These are phyloP conservation scores for Boulengeromyrus knoepffleri DNA, from an alignment of 2,113 vertebrate species.

Conservation along the genomic window DNA sequence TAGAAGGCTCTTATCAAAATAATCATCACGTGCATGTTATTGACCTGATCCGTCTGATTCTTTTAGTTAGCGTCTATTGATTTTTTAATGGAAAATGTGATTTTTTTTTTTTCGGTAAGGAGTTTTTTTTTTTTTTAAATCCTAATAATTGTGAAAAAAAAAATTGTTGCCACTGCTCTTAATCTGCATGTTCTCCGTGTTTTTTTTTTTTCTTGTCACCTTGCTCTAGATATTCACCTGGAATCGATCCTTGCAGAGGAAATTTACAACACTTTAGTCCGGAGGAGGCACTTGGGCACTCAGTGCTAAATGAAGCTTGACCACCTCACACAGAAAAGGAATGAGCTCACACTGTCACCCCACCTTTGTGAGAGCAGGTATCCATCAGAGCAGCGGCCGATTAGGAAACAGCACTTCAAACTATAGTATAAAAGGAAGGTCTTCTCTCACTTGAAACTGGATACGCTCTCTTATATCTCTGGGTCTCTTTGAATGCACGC, in stretches of 20 bases:
- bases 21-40: neutral
- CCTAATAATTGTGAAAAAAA: neutral
- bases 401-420: constrained; percentile 37
- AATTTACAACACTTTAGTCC: constrained; percentile 12
- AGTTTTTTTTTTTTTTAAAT: neutral
- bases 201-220: neutral
- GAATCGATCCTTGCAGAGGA: neutral
- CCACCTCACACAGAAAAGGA: neutral
- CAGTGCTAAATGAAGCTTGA: constrained; percentile 5
- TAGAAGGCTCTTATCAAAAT: neutral
- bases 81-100: neutral
- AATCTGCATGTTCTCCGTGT: neutral
- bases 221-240: neutral
- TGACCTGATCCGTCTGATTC: neutral
- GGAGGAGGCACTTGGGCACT: constrained; percentile 29
- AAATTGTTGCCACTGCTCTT: neutral
- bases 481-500: constrained; percentile 59
- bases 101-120: neutral
- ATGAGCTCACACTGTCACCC: constrained; percentile 5
- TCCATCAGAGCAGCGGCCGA: neutral
- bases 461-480: constrained; percentile 56
- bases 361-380: constrained; percentile 15
- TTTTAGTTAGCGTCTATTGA: neutral
- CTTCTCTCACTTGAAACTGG: constrained; percentile 50
- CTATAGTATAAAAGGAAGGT: constrained; percentile 12